These are phyloP conservation scores for Dermochelys coriacea DNA, from an alignment of 2,797 vertebrate genomes.

Conservation along the genomic window DNA sequence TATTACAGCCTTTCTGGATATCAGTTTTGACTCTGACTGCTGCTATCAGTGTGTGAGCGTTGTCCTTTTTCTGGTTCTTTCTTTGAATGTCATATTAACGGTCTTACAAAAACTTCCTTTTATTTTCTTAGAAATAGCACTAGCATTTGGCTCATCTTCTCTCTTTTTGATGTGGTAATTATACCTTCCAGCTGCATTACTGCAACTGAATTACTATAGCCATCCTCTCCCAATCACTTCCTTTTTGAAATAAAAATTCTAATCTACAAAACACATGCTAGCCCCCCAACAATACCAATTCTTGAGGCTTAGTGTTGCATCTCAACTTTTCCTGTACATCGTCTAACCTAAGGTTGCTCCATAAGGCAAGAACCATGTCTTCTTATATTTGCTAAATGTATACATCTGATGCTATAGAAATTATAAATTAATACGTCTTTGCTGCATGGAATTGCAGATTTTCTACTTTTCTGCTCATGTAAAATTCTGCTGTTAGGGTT, in stretches of 20 bases:
- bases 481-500: slow-evolving; percentile 55
- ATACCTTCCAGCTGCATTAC: neutral
- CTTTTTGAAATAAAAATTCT: neutral
- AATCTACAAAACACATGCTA: neutral
- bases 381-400: neutral
- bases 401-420: neutral
- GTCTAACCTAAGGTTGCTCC: slow-evolving; percentile 1
- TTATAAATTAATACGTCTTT: neutral
- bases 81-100: neutral
- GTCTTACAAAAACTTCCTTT: neutral
- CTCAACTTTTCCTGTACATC: neutral
- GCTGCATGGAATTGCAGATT: neutral
- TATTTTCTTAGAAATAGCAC: neutral
- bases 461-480: neutral
- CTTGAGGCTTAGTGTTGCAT: neutral
- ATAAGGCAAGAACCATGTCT: slow-evolving; percentile 15
- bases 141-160: neutral
- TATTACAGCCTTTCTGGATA: neutral
- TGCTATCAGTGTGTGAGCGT: neutral
- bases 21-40: rapidly evolving
- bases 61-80: neutral
- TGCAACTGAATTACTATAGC: neutral
- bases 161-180: neutral
- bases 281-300: neutral
- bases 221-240: neutral